phyloP scores from a whole-genome alignment of 2,797 vertebrate species.

The Coregonus sp. region DNA sequence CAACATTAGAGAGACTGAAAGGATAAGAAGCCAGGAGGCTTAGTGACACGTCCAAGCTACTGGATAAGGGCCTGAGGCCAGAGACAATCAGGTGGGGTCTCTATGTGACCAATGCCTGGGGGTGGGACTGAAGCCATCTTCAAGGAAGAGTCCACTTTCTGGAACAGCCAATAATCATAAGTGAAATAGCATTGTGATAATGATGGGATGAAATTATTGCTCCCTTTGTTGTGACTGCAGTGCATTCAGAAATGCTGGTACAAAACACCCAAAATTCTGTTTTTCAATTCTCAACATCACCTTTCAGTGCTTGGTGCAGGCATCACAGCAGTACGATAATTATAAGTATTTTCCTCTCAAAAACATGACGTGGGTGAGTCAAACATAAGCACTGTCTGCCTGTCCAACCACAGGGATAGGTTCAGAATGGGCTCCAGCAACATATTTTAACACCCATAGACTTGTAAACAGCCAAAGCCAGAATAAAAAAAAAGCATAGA shows the following conservation, averaged over 20 bases:
- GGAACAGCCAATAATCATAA: background rate
- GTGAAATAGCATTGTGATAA: background rate
- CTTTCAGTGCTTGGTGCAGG: background rate
- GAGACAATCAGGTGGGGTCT: constrained; percentile 4
- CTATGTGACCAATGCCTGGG: background rate
- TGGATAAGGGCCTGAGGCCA: background rate
- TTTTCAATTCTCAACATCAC: background rate
- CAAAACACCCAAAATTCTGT: too few species aligned
- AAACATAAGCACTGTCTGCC: background rate
- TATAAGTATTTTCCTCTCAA: background rate
- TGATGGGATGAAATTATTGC: background rate
- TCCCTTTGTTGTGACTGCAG: background rate
- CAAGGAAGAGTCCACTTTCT: background rate
- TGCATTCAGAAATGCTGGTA: background rate
- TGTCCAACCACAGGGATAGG: background rate
- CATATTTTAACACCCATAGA: background rate
- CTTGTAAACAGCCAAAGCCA: background rate
- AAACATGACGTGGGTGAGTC: background rate
- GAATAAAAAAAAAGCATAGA: constrained; percentile 46
- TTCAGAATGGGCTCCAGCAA: background rate
- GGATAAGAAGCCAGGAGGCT: constrained; percentile 68
- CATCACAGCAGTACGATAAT: background rate
- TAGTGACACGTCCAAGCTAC: constrained; percentile 63
- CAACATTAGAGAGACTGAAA: constrained; percentile 73
- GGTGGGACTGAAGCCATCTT: background rate